Conservation (phyloP, 2,888 invertebrate genomes). For the Ochropleura leucogaster region DNA sequence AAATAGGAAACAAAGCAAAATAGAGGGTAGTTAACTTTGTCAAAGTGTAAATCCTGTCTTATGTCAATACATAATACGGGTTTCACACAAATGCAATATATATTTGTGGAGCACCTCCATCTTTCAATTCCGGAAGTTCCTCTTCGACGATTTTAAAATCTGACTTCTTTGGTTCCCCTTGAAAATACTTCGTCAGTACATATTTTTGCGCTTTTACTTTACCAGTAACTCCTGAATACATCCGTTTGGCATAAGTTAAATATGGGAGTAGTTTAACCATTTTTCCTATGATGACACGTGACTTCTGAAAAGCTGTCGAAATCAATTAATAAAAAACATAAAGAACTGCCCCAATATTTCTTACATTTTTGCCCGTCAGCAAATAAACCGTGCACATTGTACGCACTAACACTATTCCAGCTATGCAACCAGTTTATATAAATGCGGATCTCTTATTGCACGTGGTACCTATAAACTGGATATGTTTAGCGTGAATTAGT, state of each 20-base stretch:
- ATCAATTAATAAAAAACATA: constrained; percentile 28
- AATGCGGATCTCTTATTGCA: no score
- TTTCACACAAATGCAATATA: not conserved
- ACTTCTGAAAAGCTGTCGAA: constrained; percentile 2
- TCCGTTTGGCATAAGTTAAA: constrained; percentile 68
- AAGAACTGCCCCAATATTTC: not conserved
- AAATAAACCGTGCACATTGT: constrained; percentile 6
- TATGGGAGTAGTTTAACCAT: constrained; percentile 43
- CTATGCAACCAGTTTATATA: no score
- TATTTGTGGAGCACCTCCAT: constrained; percentile 91
- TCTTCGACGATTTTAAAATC: constrained; percentile 93
- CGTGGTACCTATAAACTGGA: no score
- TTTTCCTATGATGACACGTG: not conserved
- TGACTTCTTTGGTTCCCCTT: constrained; percentile 92
- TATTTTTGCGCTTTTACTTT: constrained; percentile 91
- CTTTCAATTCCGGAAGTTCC: constrained; percentile 91
- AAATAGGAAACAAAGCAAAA: not conserved
- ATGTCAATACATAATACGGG: not conserved
- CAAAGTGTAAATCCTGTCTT: not conserved
- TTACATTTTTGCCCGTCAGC: not conserved
- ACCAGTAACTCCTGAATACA: constrained; percentile 74
- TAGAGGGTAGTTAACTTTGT: not conserved
- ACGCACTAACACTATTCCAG: no score
- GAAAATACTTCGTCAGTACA: constrained; percentile 92
- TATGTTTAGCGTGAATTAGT: no score